Conservation (phyloP, 2,888 invertebrate genomes). For the Caenorhabditis afra region DNA sequence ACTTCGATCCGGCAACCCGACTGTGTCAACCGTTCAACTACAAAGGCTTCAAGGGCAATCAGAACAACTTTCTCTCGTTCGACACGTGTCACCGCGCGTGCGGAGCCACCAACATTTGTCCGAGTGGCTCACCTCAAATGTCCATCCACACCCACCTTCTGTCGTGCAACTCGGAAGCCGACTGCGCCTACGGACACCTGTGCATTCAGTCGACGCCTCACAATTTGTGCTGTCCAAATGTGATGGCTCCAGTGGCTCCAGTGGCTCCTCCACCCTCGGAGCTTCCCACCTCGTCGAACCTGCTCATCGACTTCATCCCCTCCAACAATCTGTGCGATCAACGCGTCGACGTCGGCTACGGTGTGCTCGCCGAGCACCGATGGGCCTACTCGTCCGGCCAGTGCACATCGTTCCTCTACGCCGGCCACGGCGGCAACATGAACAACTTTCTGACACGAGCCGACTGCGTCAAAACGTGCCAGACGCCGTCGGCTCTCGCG, state of each 20-base stretch:
- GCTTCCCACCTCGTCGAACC: neutral
- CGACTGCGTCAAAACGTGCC: slow-evolving; percentile 69
- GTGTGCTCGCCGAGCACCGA: slow-evolving; percentile 60
- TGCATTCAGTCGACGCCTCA: slow-evolving; percentile 53
- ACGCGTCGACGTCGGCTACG: slow-evolving; percentile 61
- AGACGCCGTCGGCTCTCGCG: slow-evolving; percentile 31
- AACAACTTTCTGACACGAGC: slow-evolving; percentile 71
- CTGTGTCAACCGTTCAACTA: slow-evolving; percentile 70
- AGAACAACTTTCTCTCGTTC: slow-evolving; percentile 70
- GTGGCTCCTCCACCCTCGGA: neutral
- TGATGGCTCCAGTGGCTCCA: slow-evolving; percentile 7
- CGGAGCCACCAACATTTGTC: slow-evolving; percentile 62
- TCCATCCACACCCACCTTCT: slow-evolving; percentile 52
- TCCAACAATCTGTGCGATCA: slow-evolving; percentile 59
- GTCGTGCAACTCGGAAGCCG: slow-evolving; percentile 46
- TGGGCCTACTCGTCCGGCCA: slow-evolving; percentile 63
- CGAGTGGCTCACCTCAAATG: slow-evolving; percentile 44
- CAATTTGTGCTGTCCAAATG: slow-evolving; percentile 48
- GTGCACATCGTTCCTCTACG: slow-evolving; percentile 68
- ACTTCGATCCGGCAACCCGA: slow-evolving; percentile 63
- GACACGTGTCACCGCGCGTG: slow-evolving; percentile 64
- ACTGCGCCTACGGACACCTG: slow-evolving; percentile 36
- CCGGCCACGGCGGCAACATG: slow-evolving; percentile 70
- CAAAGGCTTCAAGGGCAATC: slow-evolving; percentile 73
- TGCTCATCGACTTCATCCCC: slow-evolving; percentile 30